Conservation (phyloP, 2,888 invertebrate genomes). For the Clunio marinus region DNA sequence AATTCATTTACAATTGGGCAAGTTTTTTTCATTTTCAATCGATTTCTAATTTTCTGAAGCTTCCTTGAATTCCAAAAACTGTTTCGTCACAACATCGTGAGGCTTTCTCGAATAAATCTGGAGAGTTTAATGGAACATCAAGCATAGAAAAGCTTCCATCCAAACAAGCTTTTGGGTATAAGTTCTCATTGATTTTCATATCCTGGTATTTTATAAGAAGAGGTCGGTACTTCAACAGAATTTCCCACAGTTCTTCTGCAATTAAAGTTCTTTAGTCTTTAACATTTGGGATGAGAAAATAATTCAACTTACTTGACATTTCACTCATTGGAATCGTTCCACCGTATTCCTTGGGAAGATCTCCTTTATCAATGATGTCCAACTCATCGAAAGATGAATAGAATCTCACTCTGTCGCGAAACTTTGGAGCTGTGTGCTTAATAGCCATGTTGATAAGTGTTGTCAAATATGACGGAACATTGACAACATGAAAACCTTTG, state of each 20-base stretch:
- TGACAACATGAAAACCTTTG: constrained; percentile 72
- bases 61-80: constrained; percentile 65
- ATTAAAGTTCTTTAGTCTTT: neutral
- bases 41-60: constrained; percentile 73
- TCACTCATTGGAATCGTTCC: constrained; percentile 74
- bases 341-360: constrained; percentile 77
- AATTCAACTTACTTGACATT: constrained; percentile 61
- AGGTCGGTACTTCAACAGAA: neutral
- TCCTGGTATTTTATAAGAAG: constrained; percentile 52
- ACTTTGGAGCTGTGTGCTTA: too few relatives aligned
- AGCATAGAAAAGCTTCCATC: constrained; percentile 72
- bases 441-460: too few relatives aligned
- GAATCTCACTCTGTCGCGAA: constrained; percentile 64
- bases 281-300: too few relatives aligned
- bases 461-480: constrained; percentile 66
- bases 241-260: neutral
- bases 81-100: constrained; percentile 57
- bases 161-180: constrained; percentile 66
- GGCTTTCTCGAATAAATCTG: constrained; percentile 46
- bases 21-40: too few relatives aligned
- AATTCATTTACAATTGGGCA: too few relatives aligned
- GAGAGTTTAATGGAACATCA: constrained; percentile 51
- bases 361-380: constrained; percentile 55
- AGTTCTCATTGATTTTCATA: constrained; percentile 63
- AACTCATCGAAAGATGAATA: constrained; percentile 62